Percentiles rank a stretch among this genome's conserved stretches.
Evolutionary conservation across 2,888 invertebrate species (phyloP).

Genomic region (Taphrorychus bicolor): DNA sequence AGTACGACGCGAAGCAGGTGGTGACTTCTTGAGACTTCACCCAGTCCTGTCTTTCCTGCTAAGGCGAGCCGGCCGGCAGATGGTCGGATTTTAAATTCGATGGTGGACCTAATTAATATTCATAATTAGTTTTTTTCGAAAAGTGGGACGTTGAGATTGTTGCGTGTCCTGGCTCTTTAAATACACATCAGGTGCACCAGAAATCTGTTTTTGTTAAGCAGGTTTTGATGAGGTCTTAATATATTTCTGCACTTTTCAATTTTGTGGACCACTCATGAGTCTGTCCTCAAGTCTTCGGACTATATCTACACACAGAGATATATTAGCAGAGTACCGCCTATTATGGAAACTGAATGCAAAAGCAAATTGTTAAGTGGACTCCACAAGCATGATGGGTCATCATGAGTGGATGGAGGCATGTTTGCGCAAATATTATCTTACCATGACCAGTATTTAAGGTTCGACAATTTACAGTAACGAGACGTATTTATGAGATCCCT

Average conservation of each 20-base stretch:
- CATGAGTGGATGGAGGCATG: background rate
- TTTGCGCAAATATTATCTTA: constrained; percentile 12
- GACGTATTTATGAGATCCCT: background rate
- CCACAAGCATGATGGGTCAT: constrained; percentile 7
- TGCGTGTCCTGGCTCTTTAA: constrained; percentile 16
- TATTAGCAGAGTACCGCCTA: constrained; percentile 20
- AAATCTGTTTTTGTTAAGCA: background rate
- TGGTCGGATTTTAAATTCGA: constrained; percentile 18
- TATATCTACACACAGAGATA: constrained; percentile 10
- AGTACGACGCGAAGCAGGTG: constrained; percentile 14
- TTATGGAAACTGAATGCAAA: constrained; percentile 12
- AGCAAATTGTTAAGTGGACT: constrained; percentile 14
- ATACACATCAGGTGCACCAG: constrained; percentile 22
- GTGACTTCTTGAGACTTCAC: constrained; percentile 12
- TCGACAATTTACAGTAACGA: background rate
- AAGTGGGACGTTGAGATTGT: constrained; percentile 16
- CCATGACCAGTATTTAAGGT: background rate
- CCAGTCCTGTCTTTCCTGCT: constrained; percentile 17
- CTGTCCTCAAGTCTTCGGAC: background rate
- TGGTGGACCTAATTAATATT: constrained; percentile 23
- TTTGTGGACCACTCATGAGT: background rate
- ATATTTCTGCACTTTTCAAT: too few species aligned
- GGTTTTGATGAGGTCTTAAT: too few species aligned
- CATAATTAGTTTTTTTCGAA: constrained; percentile 22
- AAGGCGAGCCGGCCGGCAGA: constrained; percentile 16